These are phyloP conservation scores for Hippopotamus amphibius DNA, from an alignment of 2,113 vertebrate genomes.

Conservation along the genomic window DNA sequence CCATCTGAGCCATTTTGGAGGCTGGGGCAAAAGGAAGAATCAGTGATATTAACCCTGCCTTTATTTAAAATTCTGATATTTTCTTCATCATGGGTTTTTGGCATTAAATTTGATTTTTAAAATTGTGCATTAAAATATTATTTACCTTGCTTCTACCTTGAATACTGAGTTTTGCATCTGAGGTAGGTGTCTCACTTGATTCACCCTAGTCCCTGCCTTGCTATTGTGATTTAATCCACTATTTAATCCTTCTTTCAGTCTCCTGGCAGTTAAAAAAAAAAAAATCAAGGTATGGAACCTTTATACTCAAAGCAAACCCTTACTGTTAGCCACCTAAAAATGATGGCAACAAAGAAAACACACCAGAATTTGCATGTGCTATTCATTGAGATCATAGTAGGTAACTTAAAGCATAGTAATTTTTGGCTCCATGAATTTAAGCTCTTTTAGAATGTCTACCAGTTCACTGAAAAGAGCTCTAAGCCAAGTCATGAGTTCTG, in stretches of 20 bases:
- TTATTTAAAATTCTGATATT: slow-evolving; percentile 61
- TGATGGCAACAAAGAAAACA: slow-evolving; percentile 25
- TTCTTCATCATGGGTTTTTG: slow-evolving; percentile 50
- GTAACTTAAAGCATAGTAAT: neutral
- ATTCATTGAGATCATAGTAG: neutral
- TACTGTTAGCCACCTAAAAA: slow-evolving; percentile 33
- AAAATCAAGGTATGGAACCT: slow-evolving; percentile 29
- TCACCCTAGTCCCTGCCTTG: neutral
- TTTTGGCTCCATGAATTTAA: slow-evolving; percentile 32
- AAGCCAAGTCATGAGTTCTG: slow-evolving; percentile 23
- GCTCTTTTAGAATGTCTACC: neutral
- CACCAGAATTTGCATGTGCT: neutral
- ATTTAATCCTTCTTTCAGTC: slow-evolving; percentile 30
- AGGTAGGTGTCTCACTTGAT: neutral
- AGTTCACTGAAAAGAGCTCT: slow-evolving; percentile 56
- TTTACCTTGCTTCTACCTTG: neutral
- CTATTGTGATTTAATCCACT: slow-evolving; percentile 39
- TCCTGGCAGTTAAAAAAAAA: slow-evolving; percentile 36
- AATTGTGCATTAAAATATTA: slow-evolving; percentile 31
- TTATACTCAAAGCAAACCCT: slow-evolving; percentile 28
- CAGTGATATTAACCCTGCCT: neutral
- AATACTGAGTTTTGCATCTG: neutral
- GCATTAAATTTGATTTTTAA: slow-evolving; percentile 46
- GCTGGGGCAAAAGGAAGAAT: slow-evolving; percentile 53
- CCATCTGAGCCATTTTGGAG: neutral